Conservation (phyloP, 2,797 vertebrate genomes). For the Sebastes itinus region DNA sequence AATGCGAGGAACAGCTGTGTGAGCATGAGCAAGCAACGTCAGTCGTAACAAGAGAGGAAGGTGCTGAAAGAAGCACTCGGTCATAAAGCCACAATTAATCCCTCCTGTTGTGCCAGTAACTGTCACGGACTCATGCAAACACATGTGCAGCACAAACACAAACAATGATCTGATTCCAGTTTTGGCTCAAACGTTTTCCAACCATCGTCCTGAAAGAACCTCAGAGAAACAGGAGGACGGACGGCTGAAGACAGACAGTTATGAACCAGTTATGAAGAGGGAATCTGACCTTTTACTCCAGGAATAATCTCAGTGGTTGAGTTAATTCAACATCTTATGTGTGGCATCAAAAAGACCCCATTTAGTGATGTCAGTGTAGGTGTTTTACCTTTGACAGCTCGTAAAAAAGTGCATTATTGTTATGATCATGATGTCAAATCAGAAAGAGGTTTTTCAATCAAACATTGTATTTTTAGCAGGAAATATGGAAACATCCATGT, state of each 20-base stretch:
- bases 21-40: neutral
- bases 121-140: neutral
- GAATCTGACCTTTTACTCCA: too few relatives aligned
- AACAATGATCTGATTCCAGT: neutral
- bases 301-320: neutral
- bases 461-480: too few relatives aligned
- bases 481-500: too few relatives aligned
- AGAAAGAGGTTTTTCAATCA: too few relatives aligned
- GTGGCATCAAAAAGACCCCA: neutral
- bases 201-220: neutral
- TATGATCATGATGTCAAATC: neutral
- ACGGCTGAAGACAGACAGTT: too few relatives aligned
- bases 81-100: neutral
- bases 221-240: neutral
- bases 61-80: neutral
- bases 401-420: neutral
- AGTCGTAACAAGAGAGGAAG: neutral
- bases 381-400: neutral
- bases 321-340: neutral
- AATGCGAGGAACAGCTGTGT: neutral
- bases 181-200: neutral
- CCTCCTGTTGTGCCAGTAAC: neutral
- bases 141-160: neutral
- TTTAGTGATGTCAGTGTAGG: neutral
- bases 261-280: accelerated